Conservation (phyloP, 2,113 vertebrate genomes). For the Oreotrochilus melanogaster region DNA sequence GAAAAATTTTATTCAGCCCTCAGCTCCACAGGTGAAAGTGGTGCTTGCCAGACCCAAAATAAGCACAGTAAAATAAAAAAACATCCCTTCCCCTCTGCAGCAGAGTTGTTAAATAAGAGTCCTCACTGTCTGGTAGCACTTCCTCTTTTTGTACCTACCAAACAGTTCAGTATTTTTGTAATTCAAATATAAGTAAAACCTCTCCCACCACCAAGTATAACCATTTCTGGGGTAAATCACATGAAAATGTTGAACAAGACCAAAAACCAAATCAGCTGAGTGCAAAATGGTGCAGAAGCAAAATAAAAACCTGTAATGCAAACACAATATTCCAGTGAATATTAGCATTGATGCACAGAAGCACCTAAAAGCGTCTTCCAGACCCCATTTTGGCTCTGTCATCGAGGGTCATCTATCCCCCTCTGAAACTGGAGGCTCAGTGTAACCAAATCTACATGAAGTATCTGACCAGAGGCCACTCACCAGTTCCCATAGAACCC, state of each 20-base stretch:
- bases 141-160: neutral
- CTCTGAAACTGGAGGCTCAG: neutral
- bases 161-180: neutral
- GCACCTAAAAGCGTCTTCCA: neutral
- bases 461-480: neutral
- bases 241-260: neutral
- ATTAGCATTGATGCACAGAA: neutral
- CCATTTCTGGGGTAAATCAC: neutral
- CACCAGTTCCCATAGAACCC: neutral
- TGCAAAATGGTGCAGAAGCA: neutral
- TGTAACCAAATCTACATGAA: neutral
- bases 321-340: neutral
- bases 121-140: neutral
- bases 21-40: neutral
- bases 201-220: neutral
- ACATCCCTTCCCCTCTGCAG: neutral
- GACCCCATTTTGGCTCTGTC: neutral
- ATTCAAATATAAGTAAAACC: neutral
- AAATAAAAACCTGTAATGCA: neutral
- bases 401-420: accelerated
- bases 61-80: neutral
- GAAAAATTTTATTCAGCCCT: neutral
- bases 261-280: neutral
- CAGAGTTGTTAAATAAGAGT: neutral
- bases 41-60: neutral